Percentiles rank a stretch among this genome's conserved stretches.
Evolutionary conservation across 2,888 invertebrate species (phyloP).

Genomic region (Azorinus chamasolen): DNA sequence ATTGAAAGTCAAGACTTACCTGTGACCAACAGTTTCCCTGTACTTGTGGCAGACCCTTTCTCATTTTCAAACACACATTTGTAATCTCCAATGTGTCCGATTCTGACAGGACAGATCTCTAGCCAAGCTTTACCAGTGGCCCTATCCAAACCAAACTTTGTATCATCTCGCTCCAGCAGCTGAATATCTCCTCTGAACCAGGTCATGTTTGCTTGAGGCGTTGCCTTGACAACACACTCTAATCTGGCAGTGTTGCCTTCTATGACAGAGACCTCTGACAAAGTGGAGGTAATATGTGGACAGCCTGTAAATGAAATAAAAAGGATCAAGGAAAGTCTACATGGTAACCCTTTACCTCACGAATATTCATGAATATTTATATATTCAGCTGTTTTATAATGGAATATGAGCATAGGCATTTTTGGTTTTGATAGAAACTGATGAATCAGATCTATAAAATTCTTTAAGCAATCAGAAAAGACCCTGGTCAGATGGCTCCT

Average conservation of each 20-base stretch:
- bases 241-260: conserved; percentile 66
- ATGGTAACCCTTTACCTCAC: too few species aligned
- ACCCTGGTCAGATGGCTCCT: too few species aligned
- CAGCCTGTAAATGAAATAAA: conserved; percentile 62
- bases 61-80: conserved; percentile 72
- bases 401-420: too few species aligned
- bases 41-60: conserved; percentile 73
- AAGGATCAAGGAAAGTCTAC: too few species aligned
- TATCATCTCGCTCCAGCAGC: conserved; percentile 49
- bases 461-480: too few species aligned
- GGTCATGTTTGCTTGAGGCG: conserved; percentile 66
- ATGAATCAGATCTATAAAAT: too few species aligned
- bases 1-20: conserved; percentile 64
- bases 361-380: too few species aligned
- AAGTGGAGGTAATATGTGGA: conserved; percentile 67
- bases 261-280: conserved; percentile 66
- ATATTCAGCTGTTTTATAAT: too few species aligned
- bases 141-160: conserved; percentile 63
- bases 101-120: conserved; percentile 60
- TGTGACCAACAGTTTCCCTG: conserved; percentile 66
- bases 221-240: conserved; percentile 65
- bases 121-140: conserved; percentile 69
- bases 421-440: too few species aligned
- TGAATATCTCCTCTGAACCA: conserved; percentile 74
- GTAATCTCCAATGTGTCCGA: conserved; percentile 72